Evolutionary conservation across 1,140 invertebrate genomes (phyloP), one percentile per base, ranked within the genome.

Genomic region (Uloborus diversus): DNA sequence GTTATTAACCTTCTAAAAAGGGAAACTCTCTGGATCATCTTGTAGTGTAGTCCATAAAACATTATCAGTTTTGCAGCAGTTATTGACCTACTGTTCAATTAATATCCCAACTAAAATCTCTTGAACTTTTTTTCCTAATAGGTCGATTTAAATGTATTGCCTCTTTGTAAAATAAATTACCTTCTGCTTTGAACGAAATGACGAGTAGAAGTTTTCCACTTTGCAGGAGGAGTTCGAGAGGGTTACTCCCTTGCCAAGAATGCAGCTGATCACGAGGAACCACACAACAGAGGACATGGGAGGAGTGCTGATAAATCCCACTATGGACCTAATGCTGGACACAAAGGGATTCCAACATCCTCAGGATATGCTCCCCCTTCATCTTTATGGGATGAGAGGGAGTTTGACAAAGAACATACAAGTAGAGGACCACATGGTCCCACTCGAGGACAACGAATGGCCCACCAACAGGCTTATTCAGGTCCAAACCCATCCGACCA

Each of bases 361-460:
- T 56, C 71, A 65, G 61, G 59, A 28, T 78, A 57, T 4, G 49
- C 61, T 27, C 53, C 73, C 14, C 64, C 73, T 20, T 37, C 73
- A 4, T 66, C 23, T 14, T 30, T 66, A 57, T 78, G 73, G 73
- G 73, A 78, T 14, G 61, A 76, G 20, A 35, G 61, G 13, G 61
- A 66, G 23, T 66, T 56, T 20, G 73, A 78, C 35, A 37, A 62
- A 37, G 61, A 53, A 20, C 23, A 37, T 25, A 30, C 35, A 28
- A 17, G 37, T 51, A 47, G 73, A 78, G 73, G 61, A 56, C 73
- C 73, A 56, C 61, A 78, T 56, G 28, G 65, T 27, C 73, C 73
- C 23, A 49, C 73, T 30, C 33, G 73, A 57, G 73, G 73, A 42
- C 61, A 66, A 57, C 62, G 73, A 42, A 56, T 78, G 33, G 23